Evolutionary conservation across 2,797 vertebrate species (phyloP).

Genomic region (Distichodus sexfasciatus): DNA sequence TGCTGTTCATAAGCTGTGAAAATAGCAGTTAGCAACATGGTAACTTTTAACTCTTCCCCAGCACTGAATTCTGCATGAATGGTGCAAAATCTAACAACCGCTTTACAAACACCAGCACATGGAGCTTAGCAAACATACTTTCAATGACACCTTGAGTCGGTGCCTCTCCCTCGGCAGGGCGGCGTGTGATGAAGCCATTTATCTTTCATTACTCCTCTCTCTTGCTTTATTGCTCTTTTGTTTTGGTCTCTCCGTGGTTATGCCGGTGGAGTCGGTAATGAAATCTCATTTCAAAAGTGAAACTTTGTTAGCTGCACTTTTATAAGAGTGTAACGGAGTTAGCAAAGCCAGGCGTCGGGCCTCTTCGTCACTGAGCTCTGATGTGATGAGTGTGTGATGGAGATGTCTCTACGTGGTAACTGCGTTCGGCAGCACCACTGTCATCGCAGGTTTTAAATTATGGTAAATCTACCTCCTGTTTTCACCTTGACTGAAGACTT

Average conservation of each 20-base stretch:
- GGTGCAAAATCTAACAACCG: conserved; percentile 2
- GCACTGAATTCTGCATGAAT: too few relatives aligned
- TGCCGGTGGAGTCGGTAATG: conserved; percentile 62
- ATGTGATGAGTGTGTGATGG: conserved; percentile 37
- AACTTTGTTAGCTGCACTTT: conserved; percentile 62
- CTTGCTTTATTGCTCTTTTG: conserved; percentile 70
- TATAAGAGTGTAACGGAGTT: conserved; percentile 44
- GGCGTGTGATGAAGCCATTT: conserved; percentile 31
- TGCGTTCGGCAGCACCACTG: conserved; percentile 28
- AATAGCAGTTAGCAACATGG: too few relatives aligned
- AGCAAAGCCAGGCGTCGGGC: conserved; percentile 32
- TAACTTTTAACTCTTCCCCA: too few relatives aligned
- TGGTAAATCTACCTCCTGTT: conserved; percentile 13
- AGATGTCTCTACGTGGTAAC: conserved; percentile 26
- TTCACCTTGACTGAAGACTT: too few relatives aligned
- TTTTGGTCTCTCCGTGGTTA: conserved; percentile 63
- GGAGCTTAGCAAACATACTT: too few relatives aligned
- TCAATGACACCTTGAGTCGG: conserved; percentile 10
- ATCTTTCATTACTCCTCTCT: conserved; percentile 71
- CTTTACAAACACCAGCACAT: conserved; percentile 19
- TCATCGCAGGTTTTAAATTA: conserved; percentile 30
- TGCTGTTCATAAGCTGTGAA: too few relatives aligned
- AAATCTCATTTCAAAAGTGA: conserved; percentile 69
- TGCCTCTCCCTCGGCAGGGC: conserved; percentile 22
- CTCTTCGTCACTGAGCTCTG: conserved; percentile 30